Conservation (phyloP, 2,888 invertebrate species). For the Euplagia quadripunctaria region DNA sequence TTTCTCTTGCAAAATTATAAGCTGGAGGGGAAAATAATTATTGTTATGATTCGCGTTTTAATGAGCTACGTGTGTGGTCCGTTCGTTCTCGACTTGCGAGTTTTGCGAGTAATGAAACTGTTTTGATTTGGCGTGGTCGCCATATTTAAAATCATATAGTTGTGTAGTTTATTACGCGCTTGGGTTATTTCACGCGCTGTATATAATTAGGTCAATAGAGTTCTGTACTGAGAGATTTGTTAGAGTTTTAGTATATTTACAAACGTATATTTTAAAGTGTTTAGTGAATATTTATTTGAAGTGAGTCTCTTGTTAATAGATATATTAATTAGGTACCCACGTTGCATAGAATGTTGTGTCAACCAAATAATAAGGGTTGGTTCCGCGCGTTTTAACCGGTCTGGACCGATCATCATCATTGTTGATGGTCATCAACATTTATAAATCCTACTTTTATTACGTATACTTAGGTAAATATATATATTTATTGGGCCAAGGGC, state of each 20-base stretch:
- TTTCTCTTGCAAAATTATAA: conserved; percentile 82
- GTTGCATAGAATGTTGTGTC: too few species aligned
- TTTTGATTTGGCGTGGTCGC: conserved; percentile 67
- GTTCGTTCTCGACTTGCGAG: conserved; percentile 62
- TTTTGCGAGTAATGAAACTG: conserved; percentile 76
- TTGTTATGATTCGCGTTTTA: conserved; percentile 81
- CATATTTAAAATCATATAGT: conserved; percentile 74
- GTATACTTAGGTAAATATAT: too few species aligned
- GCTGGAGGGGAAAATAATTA: conserved; percentile 78
- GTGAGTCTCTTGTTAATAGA: too few species aligned
- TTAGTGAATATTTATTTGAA: not conserved
- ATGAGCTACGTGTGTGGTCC: conserved; percentile 85
- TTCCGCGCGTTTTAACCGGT: too few species aligned
- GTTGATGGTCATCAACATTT: too few species aligned
- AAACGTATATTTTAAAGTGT: not conserved
- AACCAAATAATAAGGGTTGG: too few species aligned
- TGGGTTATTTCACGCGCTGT: conserved; percentile 42
- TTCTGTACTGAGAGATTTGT: not conserved
- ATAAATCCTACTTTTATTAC: too few species aligned
- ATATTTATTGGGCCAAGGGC: too few species aligned
- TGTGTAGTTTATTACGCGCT: conserved; percentile 53
- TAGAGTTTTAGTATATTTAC: not conserved
- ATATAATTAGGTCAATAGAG: conserved; percentile 11
- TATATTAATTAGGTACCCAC: too few species aligned
- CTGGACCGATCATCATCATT: too few species aligned